Evolutionary conservation across 2,888 invertebrate genomes (phyloP), one percentile per base, ranked within the genome.

Genomic region (Nemurella pictetii): DNA sequence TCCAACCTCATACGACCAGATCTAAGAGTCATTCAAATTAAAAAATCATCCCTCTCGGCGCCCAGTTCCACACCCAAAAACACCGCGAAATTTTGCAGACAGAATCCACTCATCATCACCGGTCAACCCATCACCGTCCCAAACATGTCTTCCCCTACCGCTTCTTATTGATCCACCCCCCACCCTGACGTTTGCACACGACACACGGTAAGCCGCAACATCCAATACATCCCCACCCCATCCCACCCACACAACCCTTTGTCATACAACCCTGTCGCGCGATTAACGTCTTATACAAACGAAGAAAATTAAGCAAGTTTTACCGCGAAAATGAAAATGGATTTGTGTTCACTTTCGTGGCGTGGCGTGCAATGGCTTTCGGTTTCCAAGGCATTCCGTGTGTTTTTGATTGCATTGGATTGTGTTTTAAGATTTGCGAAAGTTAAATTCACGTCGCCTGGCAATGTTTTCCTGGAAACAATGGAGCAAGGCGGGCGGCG

Each of bases 361-460:
- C 28, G 26, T 75, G 9, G 1, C 26, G 26, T 73, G 3, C 25
- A 25, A 26, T 7, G 5, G 75, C 9, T 75, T 75, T 75, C 28
- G 75, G 12, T n/a, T 3, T 75, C 26, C 2, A 4, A 28, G 75
- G 7, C 28, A 75, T 26, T 75, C n/a, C 15, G 75, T 27, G 75
- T 75, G 55, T 55, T 55, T 75, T 28, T 75, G 75, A 75, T 75
- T 75, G 75, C 75, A 75, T 75, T 75, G 9, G 75, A 75, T 75
- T 75, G 75, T 75, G 75, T 75, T 75, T 27, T 75, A 75, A 75
- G 75, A 75, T 75, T 75, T 75, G 26, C 27, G 55, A 55, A 55
- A 55, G 55, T 55, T 55, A 55, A 55, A 55, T 55, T 55, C 20
- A 20, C 55, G 55, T 55, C 55, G 32, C 20, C 55, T 3, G 15